phyloP scores from a whole-genome alignment of 2,888 invertebrate species.

The Drosophila histrio region DNA sequence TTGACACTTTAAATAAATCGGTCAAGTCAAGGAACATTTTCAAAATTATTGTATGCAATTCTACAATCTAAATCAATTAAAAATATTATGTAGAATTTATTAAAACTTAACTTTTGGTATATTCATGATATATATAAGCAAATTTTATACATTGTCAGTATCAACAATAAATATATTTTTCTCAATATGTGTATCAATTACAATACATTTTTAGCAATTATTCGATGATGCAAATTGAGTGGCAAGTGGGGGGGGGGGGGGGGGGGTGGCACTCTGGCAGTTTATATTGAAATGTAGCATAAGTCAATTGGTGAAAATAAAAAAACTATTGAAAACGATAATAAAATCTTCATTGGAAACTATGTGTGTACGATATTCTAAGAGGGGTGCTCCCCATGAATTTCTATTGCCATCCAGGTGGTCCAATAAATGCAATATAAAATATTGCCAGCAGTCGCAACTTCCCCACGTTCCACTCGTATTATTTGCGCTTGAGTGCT shows the following conservation, averaged over 20 bases:
- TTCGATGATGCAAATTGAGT: background rate
- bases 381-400: background rate
- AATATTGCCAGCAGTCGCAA: slow-evolving; percentile 17
- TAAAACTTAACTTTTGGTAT: no score
- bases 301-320: background rate
- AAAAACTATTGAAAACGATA: background rate
- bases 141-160: background rate
- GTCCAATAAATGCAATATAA: slow-evolving; percentile 56
- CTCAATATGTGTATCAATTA: no score
- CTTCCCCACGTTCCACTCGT: slow-evolving; percentile 6
- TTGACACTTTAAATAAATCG: no score
- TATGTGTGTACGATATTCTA: background rate
- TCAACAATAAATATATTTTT: background rate
- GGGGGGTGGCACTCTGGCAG: background rate
- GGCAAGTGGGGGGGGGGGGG: no score
- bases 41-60: no score
- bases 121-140: no score
- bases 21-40: no score
- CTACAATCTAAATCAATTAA: no score
- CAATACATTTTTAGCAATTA: no score
- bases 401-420: slow-evolving; percentile 21
- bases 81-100: no score
- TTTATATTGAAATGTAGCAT: background rate
- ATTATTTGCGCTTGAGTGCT: slow-evolving; percentile 52
- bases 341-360: background rate